A percentile compares a stretch with the other conserved stretches of the same genome.
Evolutionary conservation across 1,140 invertebrate species (phyloP).

Genomic region (Phymorhynchus buccinoides): DNA sequence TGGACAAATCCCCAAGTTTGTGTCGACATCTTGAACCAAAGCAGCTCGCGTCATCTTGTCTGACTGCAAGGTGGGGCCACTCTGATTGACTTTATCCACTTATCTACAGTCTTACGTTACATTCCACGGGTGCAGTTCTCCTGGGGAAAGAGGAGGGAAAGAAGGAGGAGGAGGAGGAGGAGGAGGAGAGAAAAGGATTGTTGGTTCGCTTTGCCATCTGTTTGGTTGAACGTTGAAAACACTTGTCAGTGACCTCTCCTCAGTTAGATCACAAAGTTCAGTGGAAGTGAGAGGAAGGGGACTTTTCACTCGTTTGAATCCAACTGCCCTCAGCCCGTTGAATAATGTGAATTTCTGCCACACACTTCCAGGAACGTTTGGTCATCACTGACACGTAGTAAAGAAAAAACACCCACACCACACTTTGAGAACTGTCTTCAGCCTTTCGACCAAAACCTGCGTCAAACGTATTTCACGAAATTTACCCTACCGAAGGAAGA

Average conservation of each 20-base stretch:
- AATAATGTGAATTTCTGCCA: too few species aligned
- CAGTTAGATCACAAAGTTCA: background rate
- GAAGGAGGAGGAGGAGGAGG: too few species aligned
- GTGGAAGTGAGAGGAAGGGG: background rate
- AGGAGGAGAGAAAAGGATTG: background rate
- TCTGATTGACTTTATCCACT: background rate
- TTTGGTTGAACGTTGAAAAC: background rate
- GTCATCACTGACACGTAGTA: too few species aligned
- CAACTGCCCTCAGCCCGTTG: too few species aligned
- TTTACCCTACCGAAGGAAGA: too few species aligned
- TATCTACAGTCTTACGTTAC: too few species aligned
- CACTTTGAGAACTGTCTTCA: too few species aligned
- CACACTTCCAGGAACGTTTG: too few species aligned
- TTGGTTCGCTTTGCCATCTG: background rate
- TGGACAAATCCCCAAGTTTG: constrained; percentile 26
- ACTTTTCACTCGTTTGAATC: too few species aligned
- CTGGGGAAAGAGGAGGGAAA: background rate
- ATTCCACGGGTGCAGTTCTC: background rate
- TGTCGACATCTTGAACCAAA: background rate
- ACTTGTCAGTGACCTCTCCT: background rate
- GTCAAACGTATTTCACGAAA: too few species aligned
- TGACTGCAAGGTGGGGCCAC: background rate
- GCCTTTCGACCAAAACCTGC: too few species aligned
- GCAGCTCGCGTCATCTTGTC: background rate
- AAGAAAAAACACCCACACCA: too few species aligned